phyloP scores from a whole-genome alignment of 2,888 invertebrate genomes.

The Agrotis puta region DNA sequence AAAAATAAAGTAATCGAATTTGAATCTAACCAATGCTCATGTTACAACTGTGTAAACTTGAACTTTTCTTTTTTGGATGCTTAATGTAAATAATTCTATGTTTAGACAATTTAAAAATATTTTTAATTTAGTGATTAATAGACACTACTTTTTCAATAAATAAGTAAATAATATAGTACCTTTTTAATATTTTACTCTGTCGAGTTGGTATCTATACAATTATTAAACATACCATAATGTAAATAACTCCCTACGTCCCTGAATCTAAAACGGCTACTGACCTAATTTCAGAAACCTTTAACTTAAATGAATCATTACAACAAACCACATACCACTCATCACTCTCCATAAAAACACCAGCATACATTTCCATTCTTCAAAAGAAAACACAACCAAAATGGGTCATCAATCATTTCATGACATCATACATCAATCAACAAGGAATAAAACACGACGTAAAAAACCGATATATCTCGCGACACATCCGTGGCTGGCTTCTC shows the following conservation, averaged over 20 bases:
- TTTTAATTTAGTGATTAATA: no score
- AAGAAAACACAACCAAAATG: constrained; percentile 35
- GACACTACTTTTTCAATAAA: no score
- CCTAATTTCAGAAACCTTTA: constrained; percentile 7
- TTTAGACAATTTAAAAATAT: no score
- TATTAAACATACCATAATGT: neutral
- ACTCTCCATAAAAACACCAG: constrained; percentile 29
- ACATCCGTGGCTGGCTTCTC: constrained; percentile 62
- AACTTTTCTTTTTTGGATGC: neutral
- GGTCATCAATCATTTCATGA: constrained; percentile 49
- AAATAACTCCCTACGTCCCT: neutral
- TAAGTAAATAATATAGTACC: no score
- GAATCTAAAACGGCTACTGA: neutral
- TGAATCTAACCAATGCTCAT: constrained; percentile 26
- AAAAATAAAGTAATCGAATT: constrained; percentile 22
- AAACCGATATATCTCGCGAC: constrained; percentile 64
- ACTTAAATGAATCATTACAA: constrained; percentile 11
- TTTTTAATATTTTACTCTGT: no score
- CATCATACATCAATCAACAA: constrained; percentile 46
- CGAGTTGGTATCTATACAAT: neutral
- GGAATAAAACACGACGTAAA: constrained; percentile 56
- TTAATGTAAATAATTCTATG: no score
- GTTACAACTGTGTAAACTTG: constrained; percentile 12
- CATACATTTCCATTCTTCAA: constrained; percentile 15
- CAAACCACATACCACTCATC: constrained; percentile 20